Evolutionary conservation across 2,797 vertebrate genomes (phyloP), one percentile per base, ranked within the genome.

Genomic region (Acanthopagrus latus): DNA sequence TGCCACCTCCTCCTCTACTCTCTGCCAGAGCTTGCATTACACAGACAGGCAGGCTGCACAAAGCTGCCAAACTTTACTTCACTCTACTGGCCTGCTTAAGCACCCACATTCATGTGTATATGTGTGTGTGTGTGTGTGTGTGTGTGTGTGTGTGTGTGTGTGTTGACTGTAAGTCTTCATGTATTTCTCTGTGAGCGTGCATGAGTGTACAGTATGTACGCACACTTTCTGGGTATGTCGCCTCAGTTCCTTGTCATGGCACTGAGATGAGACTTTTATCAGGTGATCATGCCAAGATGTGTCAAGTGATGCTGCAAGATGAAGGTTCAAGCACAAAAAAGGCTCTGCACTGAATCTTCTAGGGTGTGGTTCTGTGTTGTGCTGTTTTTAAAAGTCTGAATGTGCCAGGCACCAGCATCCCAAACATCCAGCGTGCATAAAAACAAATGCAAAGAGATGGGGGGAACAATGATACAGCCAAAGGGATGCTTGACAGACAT

Each of bases 11-110:
- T 80, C 65, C 48, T 67, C 74, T 64, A 83, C 76, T 80, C 73
- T 86, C 73, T 86, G 74, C 71, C 86, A 71, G 56, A 8, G 12
- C 68, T 74, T 64, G 74, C 80, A 74, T 75, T 78, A 56, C 55
- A 81, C 72, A 85, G 81, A 85, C 74, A 80, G 71, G 50, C 67
- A 51, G 51, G 44, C 64, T 74, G 62, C 73, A 74, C 27, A 44
- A 67, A 82, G 79, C 84, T 84, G 87, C 83, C 84, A 91, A 88
- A 89, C 72, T 83, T 70, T 66, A 88, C 72, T 83, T 65, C 67
- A 74, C 83, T 85, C 44, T 51, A 77, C 73, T 69, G 75, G 71
- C 72, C 75, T 74, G 84, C 81, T 74, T 71, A 70, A 80, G 71
- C 68, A 50, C 64, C 64, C 56, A 25, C 20, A 56, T 76, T 80